phyloP scores from a whole-genome alignment of 2,797 vertebrate species.

The Bothrops alternatus region DNA sequence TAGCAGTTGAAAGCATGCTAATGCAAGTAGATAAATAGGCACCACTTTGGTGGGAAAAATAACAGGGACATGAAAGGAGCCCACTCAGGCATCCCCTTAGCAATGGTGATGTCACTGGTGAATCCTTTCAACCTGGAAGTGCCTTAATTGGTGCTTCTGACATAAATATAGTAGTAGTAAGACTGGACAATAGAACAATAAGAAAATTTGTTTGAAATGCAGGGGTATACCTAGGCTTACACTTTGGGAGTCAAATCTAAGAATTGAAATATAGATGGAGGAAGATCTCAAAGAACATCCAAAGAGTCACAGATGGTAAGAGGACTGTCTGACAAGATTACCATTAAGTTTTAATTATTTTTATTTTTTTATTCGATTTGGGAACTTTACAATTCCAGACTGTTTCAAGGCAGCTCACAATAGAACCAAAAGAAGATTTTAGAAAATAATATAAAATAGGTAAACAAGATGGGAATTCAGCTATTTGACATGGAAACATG shows the following conservation, averaged over 20 bases:
- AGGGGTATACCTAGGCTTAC: neutral
- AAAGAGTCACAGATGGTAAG: neutral
- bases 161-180: neutral
- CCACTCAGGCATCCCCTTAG: neutral
- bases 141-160: neutral
- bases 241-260: neutral
- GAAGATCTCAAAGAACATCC: neutral
- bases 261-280: neutral
- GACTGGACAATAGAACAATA: neutral
- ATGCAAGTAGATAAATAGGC: neutral
- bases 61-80: neutral
- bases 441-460: neutral
- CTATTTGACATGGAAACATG: neutral
- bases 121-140: neutral
- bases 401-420: neutral
- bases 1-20: neutral
- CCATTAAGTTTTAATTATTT: neutral
- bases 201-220: neutral
- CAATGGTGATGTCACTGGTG: neutral
- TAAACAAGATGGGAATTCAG: neutral
- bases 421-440: neutral
- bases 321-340: neutral
- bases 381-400: neutral
- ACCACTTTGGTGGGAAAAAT: neutral
- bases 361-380: neutral